phyloP scores from a whole-genome alignment of 2,888 invertebrate genomes.

The Drosophila affinis region DNA sequence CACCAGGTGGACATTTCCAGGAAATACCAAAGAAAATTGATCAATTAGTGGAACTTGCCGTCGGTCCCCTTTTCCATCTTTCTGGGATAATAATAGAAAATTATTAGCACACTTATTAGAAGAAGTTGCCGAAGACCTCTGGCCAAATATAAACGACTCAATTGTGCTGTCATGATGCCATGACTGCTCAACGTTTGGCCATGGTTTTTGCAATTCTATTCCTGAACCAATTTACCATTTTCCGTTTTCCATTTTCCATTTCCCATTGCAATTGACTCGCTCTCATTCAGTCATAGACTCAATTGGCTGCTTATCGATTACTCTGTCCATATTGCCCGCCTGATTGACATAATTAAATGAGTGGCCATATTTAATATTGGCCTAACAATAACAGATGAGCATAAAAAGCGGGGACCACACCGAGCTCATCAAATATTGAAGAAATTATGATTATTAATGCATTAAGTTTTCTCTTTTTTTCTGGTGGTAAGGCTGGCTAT shows the following conservation, averaged over 20 bases:
- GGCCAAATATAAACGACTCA: too few relatives aligned
- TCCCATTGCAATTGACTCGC: neutral
- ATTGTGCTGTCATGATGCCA: too few relatives aligned
- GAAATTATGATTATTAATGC: slow-evolving; percentile 67
- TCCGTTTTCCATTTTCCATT: too few relatives aligned
- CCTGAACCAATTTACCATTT: neutral
- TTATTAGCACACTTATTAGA: too few relatives aligned
- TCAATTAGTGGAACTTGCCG: neutral
- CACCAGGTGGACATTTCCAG: too few relatives aligned
- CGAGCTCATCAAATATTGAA: slow-evolving; percentile 25
- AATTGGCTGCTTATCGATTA: slow-evolving; percentile 54
- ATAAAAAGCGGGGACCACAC: slow-evolving; percentile 19
- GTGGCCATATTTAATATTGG: slow-evolving; percentile 61
- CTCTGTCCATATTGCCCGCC: slow-evolving; percentile 3
- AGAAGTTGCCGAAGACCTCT: too few relatives aligned
- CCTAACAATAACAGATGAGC: slow-evolving; percentile 45
- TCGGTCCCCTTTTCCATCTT: neutral
- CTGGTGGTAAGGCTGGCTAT: slow-evolving; percentile 9
- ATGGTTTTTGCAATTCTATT: neutral
- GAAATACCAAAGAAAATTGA: neutral
- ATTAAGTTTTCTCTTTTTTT: slow-evolving; percentile 46
- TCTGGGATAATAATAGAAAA: too few relatives aligned
- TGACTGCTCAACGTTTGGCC: too few relatives aligned
- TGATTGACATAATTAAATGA: slow-evolving; percentile 65
- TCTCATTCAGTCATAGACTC: slow-evolving; percentile 23